phyloP scores from a whole-genome alignment of 1,140 invertebrate species.

The Triops longicaudatus region DNA sequence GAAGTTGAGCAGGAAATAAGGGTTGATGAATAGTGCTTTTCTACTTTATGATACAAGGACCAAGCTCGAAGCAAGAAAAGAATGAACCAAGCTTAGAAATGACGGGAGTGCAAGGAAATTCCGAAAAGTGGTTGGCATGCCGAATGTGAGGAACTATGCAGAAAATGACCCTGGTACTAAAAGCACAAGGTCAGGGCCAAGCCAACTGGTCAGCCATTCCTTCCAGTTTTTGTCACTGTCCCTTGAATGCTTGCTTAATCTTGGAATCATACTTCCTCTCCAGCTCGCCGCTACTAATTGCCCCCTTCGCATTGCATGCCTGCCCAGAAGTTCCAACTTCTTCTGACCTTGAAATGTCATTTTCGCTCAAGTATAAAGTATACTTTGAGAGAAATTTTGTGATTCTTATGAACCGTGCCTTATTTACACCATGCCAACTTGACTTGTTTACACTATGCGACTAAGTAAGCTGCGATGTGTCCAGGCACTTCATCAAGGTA shows the following conservation, averaged over 20 bases:
- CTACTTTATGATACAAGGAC: not conserved
- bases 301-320: not conserved
- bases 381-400: no score
- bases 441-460: no score
- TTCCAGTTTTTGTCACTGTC: not conserved
- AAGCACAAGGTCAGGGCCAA: not conserved
- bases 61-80: not conserved
- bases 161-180: not conserved
- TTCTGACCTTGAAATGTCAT: no score
- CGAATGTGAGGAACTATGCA: not conserved
- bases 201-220: not conserved
- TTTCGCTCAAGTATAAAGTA: no score
- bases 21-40: conserved; percentile 6
- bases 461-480: no score
- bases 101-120: not conserved
- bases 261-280: not conserved
- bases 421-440: no score
- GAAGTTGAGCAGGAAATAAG: conserved; percentile 5
- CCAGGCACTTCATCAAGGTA: no score
- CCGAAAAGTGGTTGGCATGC: not conserved
- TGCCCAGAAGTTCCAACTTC: not conserved
- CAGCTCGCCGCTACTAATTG: not conserved
- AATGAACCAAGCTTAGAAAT: not conserved
- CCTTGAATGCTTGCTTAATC: not conserved
- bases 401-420: no score